These are phyloP conservation scores for Tanaodytes sp. DNA, from an alignment of 2,888 invertebrate species.

Conservation along the genomic window DNA sequence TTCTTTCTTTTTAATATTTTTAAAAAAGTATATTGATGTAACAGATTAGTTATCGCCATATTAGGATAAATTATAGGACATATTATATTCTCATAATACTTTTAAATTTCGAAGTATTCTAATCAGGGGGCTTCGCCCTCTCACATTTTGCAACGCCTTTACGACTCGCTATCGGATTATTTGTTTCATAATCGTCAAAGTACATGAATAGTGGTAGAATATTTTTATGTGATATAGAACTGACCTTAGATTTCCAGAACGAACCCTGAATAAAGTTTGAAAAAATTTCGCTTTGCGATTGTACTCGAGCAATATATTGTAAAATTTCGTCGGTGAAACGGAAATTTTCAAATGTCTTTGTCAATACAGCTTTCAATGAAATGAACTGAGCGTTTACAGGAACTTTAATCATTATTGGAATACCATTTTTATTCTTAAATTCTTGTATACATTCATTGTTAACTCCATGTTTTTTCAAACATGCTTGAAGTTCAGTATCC, in stretches of 20 bases:
- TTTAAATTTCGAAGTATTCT: too few species aligned
- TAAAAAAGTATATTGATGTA: too few species aligned
- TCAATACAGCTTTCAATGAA: slow-evolving; percentile 19
- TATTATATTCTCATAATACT: too few species aligned
- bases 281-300: slow-evolving; percentile 1
- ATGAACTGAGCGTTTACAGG: slow-evolving; percentile 30
- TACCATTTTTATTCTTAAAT: background rate
- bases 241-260: slow-evolving; percentile 20
- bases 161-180: too few species aligned
- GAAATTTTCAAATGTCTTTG: background rate
- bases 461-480: background rate
- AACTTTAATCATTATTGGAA: background rate
- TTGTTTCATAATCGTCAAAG: too few species aligned
- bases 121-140: too few species aligned
- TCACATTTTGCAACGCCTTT: too few species aligned
- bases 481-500: background rate
- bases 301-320: slow-evolving; percentile 16
- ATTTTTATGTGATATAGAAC: background rate
- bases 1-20: too few species aligned
- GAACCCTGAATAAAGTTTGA: slow-evolving; percentile 25
- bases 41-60: too few species aligned
- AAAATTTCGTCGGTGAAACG: background rate
- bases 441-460: background rate
- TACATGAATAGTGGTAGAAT: too few species aligned
- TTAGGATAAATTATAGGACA: too few species aligned